Evolutionary conservation across 2,113 vertebrate species (phyloP), one percentile per base, ranked within the genome.

Genomic region (Tragulus kanchil): DNA sequence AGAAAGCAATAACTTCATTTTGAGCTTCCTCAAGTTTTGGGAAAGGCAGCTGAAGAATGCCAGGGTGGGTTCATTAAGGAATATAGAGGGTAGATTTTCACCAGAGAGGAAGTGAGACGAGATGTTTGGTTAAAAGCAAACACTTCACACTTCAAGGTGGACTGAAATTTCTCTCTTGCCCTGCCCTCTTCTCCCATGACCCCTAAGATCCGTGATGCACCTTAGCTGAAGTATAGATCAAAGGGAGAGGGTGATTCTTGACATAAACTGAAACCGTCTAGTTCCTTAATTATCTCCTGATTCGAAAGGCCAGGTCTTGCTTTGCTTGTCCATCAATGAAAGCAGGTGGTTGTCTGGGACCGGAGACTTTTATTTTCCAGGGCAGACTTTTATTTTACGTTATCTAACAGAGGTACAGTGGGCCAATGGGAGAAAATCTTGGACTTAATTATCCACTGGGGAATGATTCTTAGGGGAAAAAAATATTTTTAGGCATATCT

Each of bases 111-210:
- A 98, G 97, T 89, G 84, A 96, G 96, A 95, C 92, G 94, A 92
- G 78, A 89, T 90, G 98, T 94, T 95, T 82, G 3, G 77, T 69
- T 97, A 96, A 98, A 98, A 98, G 98, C 98, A 98, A 98, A 99
- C 98, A 98, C 97, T 98, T 96, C 91, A 93, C 97, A 98, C 96
- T 98, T 98, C 97, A 98, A 98, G 98, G 98, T 92, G 98, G 95
- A 97, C 95, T 98, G 97, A 48, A 93, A 98, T 95, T 0, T 92
- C 98, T 98, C 98, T 97, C 97, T 25, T 87, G 96, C 95, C 94
- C 97, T 77, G 75, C 31, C 96, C 98, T 95, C 97, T 98, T 98
- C 98, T 98, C 94, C 97, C 97, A 95, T 98, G 98, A 98, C 97
- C 97, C 58, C 94, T 93, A 65, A 95, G 98, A 98, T 97, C 98